Conservation (phyloP, 2,113 vertebrate genomes). For the Rhegmatorhina hoffmannsi region DNA sequence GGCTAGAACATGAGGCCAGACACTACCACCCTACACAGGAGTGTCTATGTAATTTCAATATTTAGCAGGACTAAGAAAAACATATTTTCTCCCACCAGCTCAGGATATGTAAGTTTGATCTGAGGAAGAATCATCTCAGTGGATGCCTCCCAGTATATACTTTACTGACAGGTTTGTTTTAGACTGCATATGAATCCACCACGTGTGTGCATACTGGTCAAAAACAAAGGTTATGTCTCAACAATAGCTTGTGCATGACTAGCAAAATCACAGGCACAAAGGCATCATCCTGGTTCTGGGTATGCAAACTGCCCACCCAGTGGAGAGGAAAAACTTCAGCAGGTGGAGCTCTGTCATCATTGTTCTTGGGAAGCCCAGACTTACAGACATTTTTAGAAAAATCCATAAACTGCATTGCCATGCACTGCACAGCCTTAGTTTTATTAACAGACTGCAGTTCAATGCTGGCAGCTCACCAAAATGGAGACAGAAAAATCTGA, state of each 20-base stretch:
- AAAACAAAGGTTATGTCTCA: background rate
- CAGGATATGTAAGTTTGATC: background rate
- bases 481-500: background rate
- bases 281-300: background rate
- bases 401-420: background rate
- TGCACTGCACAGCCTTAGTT: background rate
- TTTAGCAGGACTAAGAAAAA: background rate
- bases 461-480: background rate
- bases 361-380: background rate
- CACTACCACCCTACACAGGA: background rate
- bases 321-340: background rate
- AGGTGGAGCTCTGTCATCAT: background rate
- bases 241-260: background rate
- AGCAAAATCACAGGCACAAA: background rate
- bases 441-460: background rate
- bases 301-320: background rate
- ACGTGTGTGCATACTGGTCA: background rate
- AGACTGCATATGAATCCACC: background rate
- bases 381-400: background rate
- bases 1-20: background rate
- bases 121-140: background rate
- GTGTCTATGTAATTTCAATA: background rate
- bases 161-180: background rate
- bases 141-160: background rate
- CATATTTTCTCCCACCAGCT: background rate